Conservation (phyloP, 92 coral and sea anemone genomes). For the Galaxea fascicularis region DNA sequence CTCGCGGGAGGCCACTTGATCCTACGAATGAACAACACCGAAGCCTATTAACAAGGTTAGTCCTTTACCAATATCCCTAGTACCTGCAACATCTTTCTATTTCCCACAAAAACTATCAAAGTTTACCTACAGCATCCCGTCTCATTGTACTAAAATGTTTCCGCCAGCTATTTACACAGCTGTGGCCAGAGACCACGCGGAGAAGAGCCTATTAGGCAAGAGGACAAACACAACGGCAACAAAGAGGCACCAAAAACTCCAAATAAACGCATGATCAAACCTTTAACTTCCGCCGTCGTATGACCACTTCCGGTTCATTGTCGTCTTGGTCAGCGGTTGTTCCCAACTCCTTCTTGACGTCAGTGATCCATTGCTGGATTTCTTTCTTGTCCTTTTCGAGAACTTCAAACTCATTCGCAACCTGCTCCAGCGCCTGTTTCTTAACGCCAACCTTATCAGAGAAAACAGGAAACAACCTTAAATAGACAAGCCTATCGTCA, state of each 20-base stretch:
- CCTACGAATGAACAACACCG: conserved; percentile 48
- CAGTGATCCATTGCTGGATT: conserved; percentile 85
- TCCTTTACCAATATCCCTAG: too few species aligned
- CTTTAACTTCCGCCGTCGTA: conserved; percentile 79
- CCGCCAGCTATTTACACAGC: too few species aligned
- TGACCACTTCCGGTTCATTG: conserved; percentile 66
- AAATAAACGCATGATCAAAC: conserved; percentile 25
- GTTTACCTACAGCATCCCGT: too few species aligned
- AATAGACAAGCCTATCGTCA: background rate
- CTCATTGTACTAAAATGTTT: too few species aligned
- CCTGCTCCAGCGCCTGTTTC: conserved; percentile 83
- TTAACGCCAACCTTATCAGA: conserved; percentile 60
- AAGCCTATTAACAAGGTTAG: too few species aligned
- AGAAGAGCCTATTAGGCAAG: too few species aligned
- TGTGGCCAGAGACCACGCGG: too few species aligned
- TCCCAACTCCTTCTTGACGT: conserved; percentile 81
- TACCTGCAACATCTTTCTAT: too few species aligned
- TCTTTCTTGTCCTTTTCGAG: conserved; percentile 90
- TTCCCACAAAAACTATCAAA: too few species aligned
- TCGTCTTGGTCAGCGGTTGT: conserved; percentile 69
- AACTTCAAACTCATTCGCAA: conserved; percentile 87
- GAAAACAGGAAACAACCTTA: background rate
- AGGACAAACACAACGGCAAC: too few species aligned
- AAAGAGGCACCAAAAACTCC: too few species aligned
- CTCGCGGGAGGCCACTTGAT: conserved; percentile 79